Conservation (phyloP, 2,113 vertebrate species). For the Leucoraja erinaceus region DNA sequence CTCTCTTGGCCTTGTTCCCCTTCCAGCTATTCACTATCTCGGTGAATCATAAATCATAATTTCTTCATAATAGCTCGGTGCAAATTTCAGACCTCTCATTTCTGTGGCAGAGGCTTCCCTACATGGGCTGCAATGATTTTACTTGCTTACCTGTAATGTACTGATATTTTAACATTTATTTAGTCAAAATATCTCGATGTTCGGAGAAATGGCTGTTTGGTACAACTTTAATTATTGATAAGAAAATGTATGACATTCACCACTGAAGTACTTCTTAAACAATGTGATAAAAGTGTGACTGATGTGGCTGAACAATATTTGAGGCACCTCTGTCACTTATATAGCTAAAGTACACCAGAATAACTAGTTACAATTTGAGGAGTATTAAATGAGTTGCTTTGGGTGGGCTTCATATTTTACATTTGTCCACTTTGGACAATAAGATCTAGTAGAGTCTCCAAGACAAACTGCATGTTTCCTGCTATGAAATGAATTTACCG, state of each 20-base stretch:
- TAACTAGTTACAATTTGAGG: background rate
- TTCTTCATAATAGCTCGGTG: background rate
- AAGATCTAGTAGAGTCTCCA: background rate
- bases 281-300: background rate
- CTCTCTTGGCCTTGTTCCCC: background rate
- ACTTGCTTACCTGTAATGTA: background rate
- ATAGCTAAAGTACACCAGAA: background rate
- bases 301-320: background rate
- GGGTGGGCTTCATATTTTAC: background rate
- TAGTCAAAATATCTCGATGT: background rate
- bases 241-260: background rate
- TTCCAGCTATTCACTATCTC: background rate
- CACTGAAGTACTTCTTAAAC: background rate
- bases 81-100: background rate
- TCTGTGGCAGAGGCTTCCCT: background rate
- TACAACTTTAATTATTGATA: background rate
- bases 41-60: background rate
- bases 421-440: background rate
- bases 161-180: background rate
- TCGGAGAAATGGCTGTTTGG: background rate
- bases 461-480: background rate
- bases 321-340: background rate
- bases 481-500: background rate
- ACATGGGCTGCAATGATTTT: background rate
- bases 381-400: background rate